These are phyloP conservation scores for Bombus pyrosoma DNA, from an alignment of 1,140 invertebrate species.

Conservation along the genomic window DNA sequence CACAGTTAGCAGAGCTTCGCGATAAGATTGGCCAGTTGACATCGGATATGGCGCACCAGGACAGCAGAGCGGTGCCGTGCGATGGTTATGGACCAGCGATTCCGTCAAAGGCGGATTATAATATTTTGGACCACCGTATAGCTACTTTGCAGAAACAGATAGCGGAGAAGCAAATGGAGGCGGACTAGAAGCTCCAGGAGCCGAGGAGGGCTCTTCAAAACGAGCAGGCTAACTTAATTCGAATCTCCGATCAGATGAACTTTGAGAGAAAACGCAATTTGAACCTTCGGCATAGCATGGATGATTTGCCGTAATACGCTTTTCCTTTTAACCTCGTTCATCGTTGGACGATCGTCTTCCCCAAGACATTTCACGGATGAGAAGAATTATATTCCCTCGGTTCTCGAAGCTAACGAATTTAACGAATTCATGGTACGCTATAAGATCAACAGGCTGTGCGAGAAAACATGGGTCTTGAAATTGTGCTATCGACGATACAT, in stretches of 20 bases:
- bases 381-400: not conserved
- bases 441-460: not conserved
- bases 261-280: constrained; percentile 70
- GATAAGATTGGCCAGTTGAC: constrained; percentile 74
- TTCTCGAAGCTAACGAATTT: not conserved
- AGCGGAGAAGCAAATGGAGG: constrained; percentile 70
- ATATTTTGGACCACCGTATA: constrained; percentile 70
- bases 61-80: constrained; percentile 29
- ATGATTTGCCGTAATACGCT: constrained; percentile 35
- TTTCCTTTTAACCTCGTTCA: not conserved
- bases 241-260: constrained; percentile 70
- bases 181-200: constrained; percentile 66
- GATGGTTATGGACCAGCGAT: not conserved
- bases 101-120: constrained; percentile 54
- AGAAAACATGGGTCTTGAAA: not conserved
- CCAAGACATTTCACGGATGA: not conserved
- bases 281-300: constrained; percentile 57
- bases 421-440: not conserved
- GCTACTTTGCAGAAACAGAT: constrained; percentile 75
- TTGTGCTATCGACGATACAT: too few relatives aligned
- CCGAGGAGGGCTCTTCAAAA: constrained; percentile 62
- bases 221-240: constrained; percentile 69
- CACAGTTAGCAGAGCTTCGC: constrained; percentile 75
- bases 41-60: constrained; percentile 66
- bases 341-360: not conserved